Percentiles rank a stretch among this genome's conserved stretches.
Conservation (phyloP, 2,888 invertebrate genomes). For the Volucella bombylans region DNA sequence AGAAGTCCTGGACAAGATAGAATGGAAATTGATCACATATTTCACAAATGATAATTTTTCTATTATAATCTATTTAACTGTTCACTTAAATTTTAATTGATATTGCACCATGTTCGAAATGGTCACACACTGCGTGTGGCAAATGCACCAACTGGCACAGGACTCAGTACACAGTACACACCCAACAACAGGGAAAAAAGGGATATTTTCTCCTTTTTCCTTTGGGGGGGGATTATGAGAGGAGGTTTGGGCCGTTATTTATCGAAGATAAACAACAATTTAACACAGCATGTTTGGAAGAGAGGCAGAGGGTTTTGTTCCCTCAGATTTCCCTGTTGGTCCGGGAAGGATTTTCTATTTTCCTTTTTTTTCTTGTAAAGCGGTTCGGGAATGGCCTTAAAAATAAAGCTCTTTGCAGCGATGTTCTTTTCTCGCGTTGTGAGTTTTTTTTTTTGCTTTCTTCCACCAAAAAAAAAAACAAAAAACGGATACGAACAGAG, state of each 20-base stretch:
- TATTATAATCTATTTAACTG: background rate
- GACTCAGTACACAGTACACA: slow-evolving; percentile 67
- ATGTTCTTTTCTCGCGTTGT: slow-evolving; percentile 48
- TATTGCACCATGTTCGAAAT: slow-evolving; percentile 59
- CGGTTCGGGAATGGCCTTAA: slow-evolving; percentile 48
- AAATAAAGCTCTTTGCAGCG: slow-evolving; percentile 56
- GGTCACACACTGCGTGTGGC: slow-evolving; percentile 64
- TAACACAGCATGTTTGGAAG: slow-evolving; percentile 27
- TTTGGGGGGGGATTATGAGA: background rate
- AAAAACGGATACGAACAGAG: slow-evolving; percentile 17
- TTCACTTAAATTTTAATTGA: background rate
- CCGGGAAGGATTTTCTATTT: slow-evolving; percentile 33
- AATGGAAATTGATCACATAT: background rate
- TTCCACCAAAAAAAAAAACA: slow-evolving; percentile 2
- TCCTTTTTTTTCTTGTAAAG: slow-evolving; percentile 8
- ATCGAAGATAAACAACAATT: slow-evolving; percentile 65
- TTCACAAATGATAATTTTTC: slow-evolving; percentile 1
- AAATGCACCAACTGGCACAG: slow-evolving; percentile 43
- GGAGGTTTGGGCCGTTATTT: slow-evolving; percentile 44
- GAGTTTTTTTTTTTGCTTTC: background rate
- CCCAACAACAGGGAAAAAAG: slow-evolving; percentile 63
- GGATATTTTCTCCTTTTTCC: slow-evolving; percentile 38
- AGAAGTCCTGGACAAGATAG: too few relatives aligned
- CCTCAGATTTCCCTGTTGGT: background rate
- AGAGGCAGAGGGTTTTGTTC: background rate